These are phyloP conservation scores for Chaetodon auriga DNA, from an alignment of 2,113 vertebrate genomes.

Conservation along the genomic window DNA sequence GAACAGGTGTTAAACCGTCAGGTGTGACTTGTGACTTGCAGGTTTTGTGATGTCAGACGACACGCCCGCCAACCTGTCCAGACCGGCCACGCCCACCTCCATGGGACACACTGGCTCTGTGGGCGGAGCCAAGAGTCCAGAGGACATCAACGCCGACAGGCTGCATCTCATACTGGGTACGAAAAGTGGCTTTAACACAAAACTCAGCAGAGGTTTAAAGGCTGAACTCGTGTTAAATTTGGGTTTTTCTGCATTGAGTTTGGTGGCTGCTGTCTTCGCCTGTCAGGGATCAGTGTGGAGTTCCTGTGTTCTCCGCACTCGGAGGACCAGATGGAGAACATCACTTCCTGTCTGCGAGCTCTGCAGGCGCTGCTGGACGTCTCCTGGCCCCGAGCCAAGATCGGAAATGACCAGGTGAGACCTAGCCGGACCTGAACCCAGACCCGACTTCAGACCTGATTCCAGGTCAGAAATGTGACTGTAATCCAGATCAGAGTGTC, in stretches of 20 bases:
- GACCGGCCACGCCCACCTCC: constrained; percentile 94
- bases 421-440: not conserved
- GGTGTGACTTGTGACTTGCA: not conserved
- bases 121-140: constrained; percentile 88
- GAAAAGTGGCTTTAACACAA: not conserved
- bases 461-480: not conserved
- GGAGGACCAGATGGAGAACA: constrained; percentile 92
- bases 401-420: constrained; percentile 93
- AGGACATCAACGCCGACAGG: constrained; percentile 91
- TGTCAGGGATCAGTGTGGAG: constrained; percentile 92
- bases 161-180: constrained; percentile 93
- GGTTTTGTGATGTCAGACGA: constrained; percentile 89
- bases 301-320: constrained; percentile 93
- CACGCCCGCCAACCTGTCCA: constrained; percentile 87
- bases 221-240: not conserved
- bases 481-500: not conserved
- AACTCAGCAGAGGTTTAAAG: not conserved
- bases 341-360: constrained; percentile 89
- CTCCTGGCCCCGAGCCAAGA: constrained; percentile 90
- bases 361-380: constrained; percentile 89
- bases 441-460: not conserved
- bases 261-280: constrained; percentile 18
- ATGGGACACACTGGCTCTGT: constrained; percentile 89
- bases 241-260: not conserved
- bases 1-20: not conserved